Evolutionary conservation across 2,888 invertebrate species (phyloP).

Genomic region (Sycophila texana): DNA sequence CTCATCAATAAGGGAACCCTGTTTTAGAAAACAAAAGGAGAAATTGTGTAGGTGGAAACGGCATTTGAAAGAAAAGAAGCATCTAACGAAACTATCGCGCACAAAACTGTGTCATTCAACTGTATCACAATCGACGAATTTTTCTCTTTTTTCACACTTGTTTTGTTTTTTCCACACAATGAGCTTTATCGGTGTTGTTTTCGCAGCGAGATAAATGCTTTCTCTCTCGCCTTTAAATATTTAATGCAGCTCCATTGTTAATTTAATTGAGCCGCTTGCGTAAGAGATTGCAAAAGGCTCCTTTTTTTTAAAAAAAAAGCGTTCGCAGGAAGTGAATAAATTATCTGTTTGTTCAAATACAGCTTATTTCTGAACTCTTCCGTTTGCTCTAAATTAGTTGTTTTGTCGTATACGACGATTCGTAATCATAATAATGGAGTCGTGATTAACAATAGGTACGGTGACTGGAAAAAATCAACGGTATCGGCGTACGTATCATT

Average conservation of each 20-base stretch:
- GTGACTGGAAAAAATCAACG: background rate
- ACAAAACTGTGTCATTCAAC: background rate
- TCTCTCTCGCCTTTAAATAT: constrained; percentile 49
- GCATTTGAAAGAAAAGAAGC: too few relatives aligned
- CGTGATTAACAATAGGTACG: constrained; percentile 17
- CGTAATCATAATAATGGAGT: constrained; percentile 27
- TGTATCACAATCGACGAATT: constrained; percentile 14
- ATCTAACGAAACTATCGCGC: background rate
- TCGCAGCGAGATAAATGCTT: constrained; percentile 39
- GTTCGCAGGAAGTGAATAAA: constrained; percentile 50
- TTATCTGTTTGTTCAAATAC: constrained; percentile 54
- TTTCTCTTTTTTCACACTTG: constrained; percentile 12
- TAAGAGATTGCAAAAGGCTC: constrained; percentile 47
- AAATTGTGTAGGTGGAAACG: too few relatives aligned
- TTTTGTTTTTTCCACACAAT: constrained; percentile 33
- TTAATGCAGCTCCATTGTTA: constrained; percentile 48
- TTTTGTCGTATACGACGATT: constrained; percentile 38
- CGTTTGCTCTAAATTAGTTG: constrained; percentile 50
- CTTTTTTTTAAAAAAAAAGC: constrained; percentile 38
- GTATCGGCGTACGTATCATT: background rate
- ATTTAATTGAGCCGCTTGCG: constrained; percentile 51
- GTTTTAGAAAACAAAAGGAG: too few relatives aligned
- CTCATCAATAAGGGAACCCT: too few relatives aligned
- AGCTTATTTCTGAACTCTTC: constrained; percentile 50
- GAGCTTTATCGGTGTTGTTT: constrained; percentile 46